Base-by-base conservation (phyloP, 1,140 invertebrate species). In the Pseudoatta argentina region DNA sequence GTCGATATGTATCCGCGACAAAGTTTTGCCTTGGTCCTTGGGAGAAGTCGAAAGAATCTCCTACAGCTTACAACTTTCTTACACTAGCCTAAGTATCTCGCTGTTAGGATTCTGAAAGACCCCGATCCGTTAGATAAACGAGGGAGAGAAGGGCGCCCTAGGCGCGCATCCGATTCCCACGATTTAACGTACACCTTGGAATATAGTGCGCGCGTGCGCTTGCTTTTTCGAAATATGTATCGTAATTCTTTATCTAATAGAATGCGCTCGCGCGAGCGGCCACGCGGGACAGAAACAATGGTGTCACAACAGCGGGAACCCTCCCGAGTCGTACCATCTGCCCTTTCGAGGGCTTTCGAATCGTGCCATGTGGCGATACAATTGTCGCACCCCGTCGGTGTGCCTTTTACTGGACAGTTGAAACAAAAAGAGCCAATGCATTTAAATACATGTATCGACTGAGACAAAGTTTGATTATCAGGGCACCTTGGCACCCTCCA, bases 191-290 rank as follows among this genome's bases (percentile, higher is more conserved):
- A 10, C 5, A 7, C 18, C 24, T 59, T 61, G 21, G 5, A 63
- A 30, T 44, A 59, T 6, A 4, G 16, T 44, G n/a, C 63, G 21
- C 34, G 73, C 73, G 24, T 10, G 21, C 30, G 18, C n/a, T 30
- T 51, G 48, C 64, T 55, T 81, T 57, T 30, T 63, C 67, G 55
- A 61, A 75, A 83, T 83, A 44, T 81, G 51, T 75, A 83, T 83
- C 79, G 55, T 75, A 83, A 83, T 75, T 75, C 69, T 83, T 75
- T 75, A 83, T 83, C 79, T 83, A 83, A 63, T 83, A 83, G 39
- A 83, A 83, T 73, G 24, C 14, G 10, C 2, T 64, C 27, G 63
- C 27, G 63, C 48, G 27, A 55, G 63, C 55, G 44, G 44, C 55
- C 55, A 73, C 30, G 55, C 79, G 79, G 39, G 27, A 83, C 55